phyloP scores from a whole-genome alignment of 1,140 invertebrate species.

The Penaeus japonicus region DNA sequence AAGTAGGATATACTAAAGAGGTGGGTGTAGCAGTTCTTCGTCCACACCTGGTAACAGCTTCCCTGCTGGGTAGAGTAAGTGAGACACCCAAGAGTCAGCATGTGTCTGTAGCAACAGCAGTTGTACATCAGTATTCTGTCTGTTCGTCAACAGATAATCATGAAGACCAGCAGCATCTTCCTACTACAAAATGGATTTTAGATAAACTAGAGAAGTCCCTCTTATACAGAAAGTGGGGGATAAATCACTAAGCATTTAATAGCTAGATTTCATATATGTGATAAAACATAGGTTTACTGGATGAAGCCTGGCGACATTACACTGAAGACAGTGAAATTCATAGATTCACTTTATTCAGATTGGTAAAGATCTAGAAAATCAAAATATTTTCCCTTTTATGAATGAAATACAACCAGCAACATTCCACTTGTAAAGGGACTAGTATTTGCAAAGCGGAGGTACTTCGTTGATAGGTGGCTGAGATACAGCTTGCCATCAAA shows the following conservation, averaged over 20 bases:
- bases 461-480: no score
- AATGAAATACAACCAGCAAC: no score
- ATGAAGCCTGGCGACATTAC: no score
- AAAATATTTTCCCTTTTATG: no score
- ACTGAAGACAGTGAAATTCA: no score
- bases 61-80: background rate
- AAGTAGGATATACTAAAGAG: constrained; percentile 12
- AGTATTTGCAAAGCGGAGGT: no score
- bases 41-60: constrained; percentile 43
- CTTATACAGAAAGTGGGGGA: constrained; percentile 56
- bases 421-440: no score
- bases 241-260: constrained; percentile 6
- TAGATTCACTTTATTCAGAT: no score
- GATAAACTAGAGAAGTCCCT: constrained; percentile 43
- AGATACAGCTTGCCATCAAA: no score
- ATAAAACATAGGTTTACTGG: no score
- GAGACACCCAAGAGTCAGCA: constrained; percentile 41
- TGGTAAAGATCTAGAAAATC: no score
- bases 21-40: constrained; percentile 49
- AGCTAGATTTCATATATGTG: background rate
- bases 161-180: constrained; percentile 50
- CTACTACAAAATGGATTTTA: constrained; percentile 46
- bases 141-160: constrained; percentile 43
- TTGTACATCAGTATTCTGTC: constrained; percentile 33
- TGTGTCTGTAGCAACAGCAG: constrained; percentile 33